phyloP scores from a whole-genome alignment of 2,797 vertebrate genomes.

The Manis javanica region DNA sequence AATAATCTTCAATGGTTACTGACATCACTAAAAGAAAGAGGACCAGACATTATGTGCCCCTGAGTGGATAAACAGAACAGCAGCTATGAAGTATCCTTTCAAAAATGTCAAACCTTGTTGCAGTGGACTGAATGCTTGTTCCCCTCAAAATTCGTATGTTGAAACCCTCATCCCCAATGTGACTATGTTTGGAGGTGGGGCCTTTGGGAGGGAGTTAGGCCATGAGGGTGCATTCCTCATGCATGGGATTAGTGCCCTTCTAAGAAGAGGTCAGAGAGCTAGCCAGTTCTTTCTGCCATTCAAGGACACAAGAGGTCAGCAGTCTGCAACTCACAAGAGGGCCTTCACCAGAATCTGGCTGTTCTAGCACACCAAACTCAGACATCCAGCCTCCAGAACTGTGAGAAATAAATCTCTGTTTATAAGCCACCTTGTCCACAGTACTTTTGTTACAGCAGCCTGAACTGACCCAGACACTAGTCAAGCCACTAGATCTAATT shows the following conservation, averaged over 20 bases:
- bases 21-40: not conserved
- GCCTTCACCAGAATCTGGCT: too few relatives aligned
- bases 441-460: not conserved
- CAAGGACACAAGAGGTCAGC: not conserved
- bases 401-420: not conserved
- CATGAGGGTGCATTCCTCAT: not conserved
- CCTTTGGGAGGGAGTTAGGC: not conserved
- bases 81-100: not conserved
- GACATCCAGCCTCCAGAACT: not conserved
- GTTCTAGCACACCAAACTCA: not conserved
- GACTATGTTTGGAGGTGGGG: not conserved
- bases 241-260: not conserved
- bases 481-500: not conserved
- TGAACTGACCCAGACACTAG: not conserved
- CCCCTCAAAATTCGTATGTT: not conserved
- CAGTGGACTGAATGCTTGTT: not conserved
- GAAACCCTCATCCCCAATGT: not conserved
- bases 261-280: not conserved
- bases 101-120: not conserved
- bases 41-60: not conserved
- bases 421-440: not conserved
- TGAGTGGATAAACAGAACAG: not conserved
- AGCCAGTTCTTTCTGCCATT: not conserved
- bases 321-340: not conserved
- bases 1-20: not conserved